phyloP scores from a whole-genome alignment of 1,140 invertebrate genomes.

The Drosophila bipectinata region DNA sequence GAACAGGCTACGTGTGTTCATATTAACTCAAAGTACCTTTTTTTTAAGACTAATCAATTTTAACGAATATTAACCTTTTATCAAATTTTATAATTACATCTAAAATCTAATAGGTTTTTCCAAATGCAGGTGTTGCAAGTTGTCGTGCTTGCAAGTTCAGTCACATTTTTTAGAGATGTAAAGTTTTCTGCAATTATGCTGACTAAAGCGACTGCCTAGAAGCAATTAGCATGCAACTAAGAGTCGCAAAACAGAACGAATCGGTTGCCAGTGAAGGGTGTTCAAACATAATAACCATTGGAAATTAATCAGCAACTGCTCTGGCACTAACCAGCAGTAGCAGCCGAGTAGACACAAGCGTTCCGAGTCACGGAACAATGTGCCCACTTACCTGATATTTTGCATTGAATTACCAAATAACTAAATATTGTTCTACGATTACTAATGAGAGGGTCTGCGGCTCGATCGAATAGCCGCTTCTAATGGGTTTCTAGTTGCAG shows the following conservation, averaged over 20 bases:
- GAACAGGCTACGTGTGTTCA: no score
- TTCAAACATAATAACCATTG: conserved; percentile 33
- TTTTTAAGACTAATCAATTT: no score
- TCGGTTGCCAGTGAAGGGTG: conserved; percentile 15
- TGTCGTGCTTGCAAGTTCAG: conserved; percentile 3
- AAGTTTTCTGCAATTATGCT: conserved; percentile 26
- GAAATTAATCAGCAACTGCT: conserved; percentile 35
- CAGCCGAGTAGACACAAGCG: conserved; percentile 8
- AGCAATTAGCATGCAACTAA: conserved; percentile 9
- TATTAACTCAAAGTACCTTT: no score
- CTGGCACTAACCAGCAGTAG: neutral
- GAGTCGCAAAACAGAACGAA: neutral
- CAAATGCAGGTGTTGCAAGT: neutral
- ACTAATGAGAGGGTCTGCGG: neutral
- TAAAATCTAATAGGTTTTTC: neutral
- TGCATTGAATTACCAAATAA: conserved; percentile 59
- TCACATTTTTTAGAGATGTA: conserved; percentile 9
- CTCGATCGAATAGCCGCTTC: neutral
- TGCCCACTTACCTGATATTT: conserved; percentile 29
- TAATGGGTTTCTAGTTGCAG: conserved; percentile 9
- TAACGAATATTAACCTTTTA: neutral
- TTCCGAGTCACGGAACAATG: conserved; percentile 32
- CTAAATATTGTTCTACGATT: conserved; percentile 42
- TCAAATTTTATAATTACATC: no score
- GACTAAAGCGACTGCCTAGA: conserved; percentile 1